Conservation (phyloP, 2,888 invertebrate species). For the Hydrotaea diabolus region DNA sequence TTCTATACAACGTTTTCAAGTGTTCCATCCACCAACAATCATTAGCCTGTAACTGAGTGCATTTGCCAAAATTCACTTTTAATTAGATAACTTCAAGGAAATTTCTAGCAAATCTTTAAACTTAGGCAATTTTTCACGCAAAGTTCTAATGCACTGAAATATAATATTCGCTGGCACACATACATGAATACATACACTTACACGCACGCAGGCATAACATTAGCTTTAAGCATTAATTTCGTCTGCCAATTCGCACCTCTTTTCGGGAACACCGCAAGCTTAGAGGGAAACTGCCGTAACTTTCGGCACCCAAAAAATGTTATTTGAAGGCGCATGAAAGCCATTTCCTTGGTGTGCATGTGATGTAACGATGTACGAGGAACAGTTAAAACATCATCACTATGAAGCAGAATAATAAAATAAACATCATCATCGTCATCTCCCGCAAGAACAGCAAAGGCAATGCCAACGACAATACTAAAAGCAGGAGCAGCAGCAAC, state of each 20-base stretch:
- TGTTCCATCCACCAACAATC: no score
- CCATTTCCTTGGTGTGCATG: background rate
- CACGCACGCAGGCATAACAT: background rate
- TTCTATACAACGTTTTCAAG: no score
- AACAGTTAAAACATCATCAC: constrained; percentile 6
- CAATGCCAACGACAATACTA: background rate
- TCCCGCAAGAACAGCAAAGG: background rate
- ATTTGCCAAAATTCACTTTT: no score
- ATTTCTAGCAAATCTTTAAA: no score
- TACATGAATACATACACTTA: no score
- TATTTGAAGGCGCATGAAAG: background rate
- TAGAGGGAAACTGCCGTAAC: background rate
- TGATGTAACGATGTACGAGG: background rate
- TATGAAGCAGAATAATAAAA: constrained; percentile 30
- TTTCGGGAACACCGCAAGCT: background rate
- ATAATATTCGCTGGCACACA: no score
- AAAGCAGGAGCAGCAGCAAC: no score
- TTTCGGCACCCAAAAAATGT: background rate
- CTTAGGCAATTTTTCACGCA: no score
- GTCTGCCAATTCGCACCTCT: background rate
- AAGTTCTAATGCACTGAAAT: no score
- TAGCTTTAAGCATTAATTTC: background rate
- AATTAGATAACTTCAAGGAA: no score
- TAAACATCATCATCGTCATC: constrained; percentile 25
- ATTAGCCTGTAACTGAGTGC: no score